phyloP scores from a whole-genome alignment of 2,113 vertebrate species.

The Nicator chloris region DNA sequence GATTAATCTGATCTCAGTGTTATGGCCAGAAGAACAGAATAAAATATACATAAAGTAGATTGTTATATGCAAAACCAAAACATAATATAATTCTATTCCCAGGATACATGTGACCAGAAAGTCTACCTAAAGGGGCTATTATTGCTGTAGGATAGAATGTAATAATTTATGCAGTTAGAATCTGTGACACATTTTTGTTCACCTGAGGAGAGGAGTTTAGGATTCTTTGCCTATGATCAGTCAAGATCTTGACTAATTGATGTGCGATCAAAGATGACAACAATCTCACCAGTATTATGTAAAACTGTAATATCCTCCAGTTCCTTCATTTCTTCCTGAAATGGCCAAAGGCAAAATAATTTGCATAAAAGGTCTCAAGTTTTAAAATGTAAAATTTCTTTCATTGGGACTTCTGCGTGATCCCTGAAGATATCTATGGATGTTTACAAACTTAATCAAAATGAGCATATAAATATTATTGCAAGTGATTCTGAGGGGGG shows the following conservation, averaged over 20 bases:
- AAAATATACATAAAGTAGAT: not conserved
- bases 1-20: not conserved
- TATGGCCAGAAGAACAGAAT: not conserved
- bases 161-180: conserved; percentile 58
- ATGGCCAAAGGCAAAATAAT: conserved; percentile 77
- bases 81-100: conserved; percentile 8
- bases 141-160: conserved; percentile 58
- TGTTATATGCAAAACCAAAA: not conserved
- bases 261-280: conserved; percentile 75
- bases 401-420: conserved; percentile 40
- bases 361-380: conserved; percentile 71
- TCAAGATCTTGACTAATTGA: conserved; percentile 75
- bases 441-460: conserved; percentile 55
- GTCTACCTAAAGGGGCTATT: not conserved
- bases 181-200: conserved; percentile 50
- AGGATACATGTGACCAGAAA: not conserved
- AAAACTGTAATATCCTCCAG: conserved; percentile 65
- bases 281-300: conserved; percentile 64
- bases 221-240: conserved; percentile 66
- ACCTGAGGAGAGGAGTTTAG: conserved; percentile 53
- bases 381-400: conserved; percentile 72
- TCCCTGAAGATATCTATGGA: conserved; percentile 42
- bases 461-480: conserved; percentile 31
- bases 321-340: conserved; percentile 72
- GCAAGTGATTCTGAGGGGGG: not conserved